Evolutionary conservation across 2,797 vertebrate species (phyloP).

Genomic region (Lutjanus argentimaculatus): DNA sequence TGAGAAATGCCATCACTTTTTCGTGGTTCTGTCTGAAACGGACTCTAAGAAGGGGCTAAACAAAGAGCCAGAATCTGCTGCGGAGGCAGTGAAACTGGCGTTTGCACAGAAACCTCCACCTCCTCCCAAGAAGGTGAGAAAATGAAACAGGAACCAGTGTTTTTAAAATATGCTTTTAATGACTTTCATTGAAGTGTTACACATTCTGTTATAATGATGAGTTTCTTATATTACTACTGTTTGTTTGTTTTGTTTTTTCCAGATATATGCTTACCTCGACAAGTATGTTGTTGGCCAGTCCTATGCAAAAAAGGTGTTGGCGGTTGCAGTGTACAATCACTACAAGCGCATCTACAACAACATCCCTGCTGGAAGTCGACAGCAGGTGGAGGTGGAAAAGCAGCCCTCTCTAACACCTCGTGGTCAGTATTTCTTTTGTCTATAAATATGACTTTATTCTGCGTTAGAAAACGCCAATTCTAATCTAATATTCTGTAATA

Average conservation of each 20-base stretch:
- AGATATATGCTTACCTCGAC: slow-evolving; percentile 99
- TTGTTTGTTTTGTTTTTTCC: slow-evolving; percentile 12
- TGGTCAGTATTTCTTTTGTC: slow-evolving; percentile 87
- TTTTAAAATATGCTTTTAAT: background rate
- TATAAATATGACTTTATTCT: background rate
- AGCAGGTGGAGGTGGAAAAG: slow-evolving; percentile 94
- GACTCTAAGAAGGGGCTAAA: slow-evolving; percentile 97
- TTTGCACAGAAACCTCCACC: slow-evolving; percentile 98
- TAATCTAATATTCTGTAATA: no score
- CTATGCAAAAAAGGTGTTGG: slow-evolving; percentile 98
- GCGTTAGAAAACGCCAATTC: background rate
- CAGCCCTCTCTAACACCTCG: slow-evolving; percentile 94
- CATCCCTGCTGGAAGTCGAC: slow-evolving; percentile 92
- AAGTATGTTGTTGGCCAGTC: slow-evolving; percentile 98
- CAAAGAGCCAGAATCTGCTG: slow-evolving; percentile 95
- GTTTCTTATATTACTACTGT: background rate
- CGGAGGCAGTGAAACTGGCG: slow-evolving; percentile 96
- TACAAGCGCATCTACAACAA: slow-evolving; percentile 99
- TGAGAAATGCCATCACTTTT: slow-evolving; percentile 99
- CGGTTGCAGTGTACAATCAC: slow-evolving; percentile 99
- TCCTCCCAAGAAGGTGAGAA: slow-evolving; percentile 95
- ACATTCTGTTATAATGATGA: background rate
- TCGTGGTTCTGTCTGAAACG: slow-evolving; percentile 96
- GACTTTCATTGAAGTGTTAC: background rate
- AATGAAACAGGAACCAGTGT: background rate